phyloP scores from a whole-genome alignment of 2,888 invertebrate species.

The Venusia cambrica region DNA sequence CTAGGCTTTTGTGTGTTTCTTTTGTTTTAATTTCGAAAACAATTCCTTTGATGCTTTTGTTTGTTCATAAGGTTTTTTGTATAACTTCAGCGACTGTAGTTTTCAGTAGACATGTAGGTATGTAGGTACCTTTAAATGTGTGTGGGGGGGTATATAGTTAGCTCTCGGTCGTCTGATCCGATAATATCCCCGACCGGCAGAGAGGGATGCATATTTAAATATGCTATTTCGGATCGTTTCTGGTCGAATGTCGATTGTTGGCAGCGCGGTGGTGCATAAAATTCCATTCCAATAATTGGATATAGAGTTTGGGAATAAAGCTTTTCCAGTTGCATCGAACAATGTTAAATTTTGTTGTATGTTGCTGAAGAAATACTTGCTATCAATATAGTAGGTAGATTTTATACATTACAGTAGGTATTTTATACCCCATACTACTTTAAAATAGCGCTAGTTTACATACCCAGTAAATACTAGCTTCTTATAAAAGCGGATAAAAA shows the following conservation, averaged over 20 bases:
- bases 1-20: conserved; percentile 26
- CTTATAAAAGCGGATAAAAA: too few relatives aligned
- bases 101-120: too few relatives aligned
- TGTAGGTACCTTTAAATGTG: too few relatives aligned
- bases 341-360: conserved; percentile 57
- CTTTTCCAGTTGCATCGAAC: conserved; percentile 42
- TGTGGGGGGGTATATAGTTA: conserved; percentile 37
- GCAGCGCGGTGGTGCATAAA: conserved; percentile 31
- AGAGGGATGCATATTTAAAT: conserved; percentile 47
- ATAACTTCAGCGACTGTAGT: neutral
- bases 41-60: conserved; percentile 34
- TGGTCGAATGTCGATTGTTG: conserved; percentile 34
- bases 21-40: conserved; percentile 31
- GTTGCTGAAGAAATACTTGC: too few relatives aligned
- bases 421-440: too few relatives aligned
- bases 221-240: conserved; percentile 51
- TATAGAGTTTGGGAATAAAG: conserved; percentile 57
- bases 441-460: conserved; percentile 39
- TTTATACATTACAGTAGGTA: too few relatives aligned
- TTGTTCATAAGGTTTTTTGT: neutral
- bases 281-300: conserved; percentile 48
- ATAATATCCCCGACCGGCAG: conserved; percentile 49
- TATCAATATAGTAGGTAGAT: too few relatives aligned
- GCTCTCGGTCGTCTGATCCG: conserved; percentile 58
- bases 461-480: too few relatives aligned